phyloP scores from a whole-genome alignment of 2,888 invertebrate genomes.

The Mimumesa dahlbomi region DNA sequence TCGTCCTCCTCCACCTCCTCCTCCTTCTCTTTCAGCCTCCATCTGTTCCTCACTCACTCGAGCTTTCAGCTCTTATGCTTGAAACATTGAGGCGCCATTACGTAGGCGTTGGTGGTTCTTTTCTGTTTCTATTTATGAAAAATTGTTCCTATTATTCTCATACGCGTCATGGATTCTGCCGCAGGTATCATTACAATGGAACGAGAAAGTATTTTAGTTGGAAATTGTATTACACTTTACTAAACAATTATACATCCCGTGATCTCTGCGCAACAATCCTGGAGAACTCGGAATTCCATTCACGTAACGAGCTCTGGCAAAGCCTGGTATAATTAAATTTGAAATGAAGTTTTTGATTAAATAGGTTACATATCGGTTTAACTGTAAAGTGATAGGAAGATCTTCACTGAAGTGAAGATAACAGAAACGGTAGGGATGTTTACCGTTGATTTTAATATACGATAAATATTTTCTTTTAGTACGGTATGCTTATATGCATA shows the following conservation, averaged over 20 bases:
- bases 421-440: no score
- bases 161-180: not conserved
- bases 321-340: not conserved
- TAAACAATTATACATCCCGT: no score
- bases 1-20: conserved; percentile 23
- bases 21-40: conserved; percentile 22
- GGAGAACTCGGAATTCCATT: not conserved
- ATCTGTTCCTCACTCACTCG: conserved; percentile 12
- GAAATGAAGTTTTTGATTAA: not conserved
- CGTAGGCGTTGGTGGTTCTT: conserved; percentile 33
- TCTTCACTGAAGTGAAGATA: no score
- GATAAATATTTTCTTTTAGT: no score
- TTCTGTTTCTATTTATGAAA: conserved; percentile 37
- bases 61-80: conserved; percentile 21
- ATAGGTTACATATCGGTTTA: no score
- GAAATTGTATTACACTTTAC: not conserved
- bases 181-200: not conserved
- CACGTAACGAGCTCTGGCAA: not conserved
- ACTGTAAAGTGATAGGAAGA: no score
- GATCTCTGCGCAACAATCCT: no score
- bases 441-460: no score
- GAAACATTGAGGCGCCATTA: conserved; percentile 24
- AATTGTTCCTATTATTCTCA: conserved; percentile 13
- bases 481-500: no score
- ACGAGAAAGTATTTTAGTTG: not conserved